These are phyloP conservation scores for Cyclina sinensis DNA, from an alignment of 1,140 invertebrate genomes.

Conservation along the genomic window DNA sequence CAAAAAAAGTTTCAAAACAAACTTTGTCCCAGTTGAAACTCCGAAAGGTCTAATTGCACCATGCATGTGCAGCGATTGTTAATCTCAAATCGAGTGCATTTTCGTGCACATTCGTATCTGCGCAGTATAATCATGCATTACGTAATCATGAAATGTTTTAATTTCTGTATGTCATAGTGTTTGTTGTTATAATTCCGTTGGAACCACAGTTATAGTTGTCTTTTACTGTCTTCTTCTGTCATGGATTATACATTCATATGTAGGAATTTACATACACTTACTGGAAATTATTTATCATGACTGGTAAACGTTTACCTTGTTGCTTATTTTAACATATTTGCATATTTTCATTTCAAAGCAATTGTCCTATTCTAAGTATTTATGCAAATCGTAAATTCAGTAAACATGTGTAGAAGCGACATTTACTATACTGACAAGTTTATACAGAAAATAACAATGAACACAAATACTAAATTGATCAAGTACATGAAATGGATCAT, in stretches of 20 bases:
- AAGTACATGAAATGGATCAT: not conserved
- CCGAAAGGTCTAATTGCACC: conserved; percentile 13
- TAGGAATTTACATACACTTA: not conserved
- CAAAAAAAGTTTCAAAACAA: conserved; percentile 11
- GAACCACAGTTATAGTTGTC: conserved; percentile 9
- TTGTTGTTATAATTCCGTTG: conserved; percentile 18
- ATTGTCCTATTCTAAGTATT: no score
- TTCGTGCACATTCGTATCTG: conserved; percentile 42
- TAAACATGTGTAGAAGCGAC: not conserved
- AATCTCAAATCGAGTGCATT: conserved; percentile 42
- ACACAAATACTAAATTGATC: not conserved
- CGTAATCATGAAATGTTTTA: conserved; percentile 44
- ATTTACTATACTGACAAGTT: not conserved
- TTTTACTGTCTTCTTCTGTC: not conserved
- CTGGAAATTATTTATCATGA: not conserved
- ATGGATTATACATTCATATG: conserved; percentile 12
- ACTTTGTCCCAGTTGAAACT: conserved; percentile 20
- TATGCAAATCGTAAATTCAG: not conserved
- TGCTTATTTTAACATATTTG: conserved; percentile 24
- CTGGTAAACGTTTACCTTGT: conserved; percentile 38
- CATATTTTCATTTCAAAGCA: not conserved
- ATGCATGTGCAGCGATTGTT: conserved; percentile 25
- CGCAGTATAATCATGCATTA: conserved; percentile 50
- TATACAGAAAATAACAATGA: not conserved
- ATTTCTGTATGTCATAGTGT: conserved; percentile 38